phyloP scores from a whole-genome alignment of 1,140 invertebrate species.

The Octopus bimaculoides region DNA sequence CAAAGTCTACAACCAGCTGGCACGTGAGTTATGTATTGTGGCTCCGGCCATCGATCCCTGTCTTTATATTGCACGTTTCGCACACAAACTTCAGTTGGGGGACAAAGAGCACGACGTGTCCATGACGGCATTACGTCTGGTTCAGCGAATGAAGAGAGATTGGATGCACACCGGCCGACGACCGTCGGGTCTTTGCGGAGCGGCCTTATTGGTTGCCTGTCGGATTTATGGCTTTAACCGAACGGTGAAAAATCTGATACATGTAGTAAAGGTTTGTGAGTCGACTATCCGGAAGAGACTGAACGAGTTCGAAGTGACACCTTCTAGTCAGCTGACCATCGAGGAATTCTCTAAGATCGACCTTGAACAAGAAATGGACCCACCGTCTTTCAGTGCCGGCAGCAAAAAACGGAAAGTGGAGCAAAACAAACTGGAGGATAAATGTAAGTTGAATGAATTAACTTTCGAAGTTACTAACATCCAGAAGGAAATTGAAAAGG shows the following conservation, averaged over 20 bases:
- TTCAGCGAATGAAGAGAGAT: conserved; percentile 97
- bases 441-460: conserved; percentile 30
- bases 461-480: conserved; percentile 54
- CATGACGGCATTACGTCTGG: conserved; percentile 89
- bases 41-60: conserved; percentile 94
- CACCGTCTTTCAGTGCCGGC: conserved; percentile 82
- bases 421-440: conserved; percentile 2
- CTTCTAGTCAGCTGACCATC: conserved; percentile 82
- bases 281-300: conserved; percentile 88
- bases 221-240: conserved; percentile 89
- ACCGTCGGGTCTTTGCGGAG: conserved; percentile 94
- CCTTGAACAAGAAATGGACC: conserved; percentile 94
- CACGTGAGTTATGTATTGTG: conserved; percentile 85
- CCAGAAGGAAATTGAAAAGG: conserved; percentile 60
- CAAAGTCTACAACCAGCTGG: conserved; percentile 84
- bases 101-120: conserved; percentile 90
- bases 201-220: conserved; percentile 92
- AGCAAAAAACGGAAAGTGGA: conserved; percentile 65
- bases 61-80: conserved; percentile 90
- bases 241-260: conserved; percentile 83
- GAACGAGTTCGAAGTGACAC: conserved; percentile 93
- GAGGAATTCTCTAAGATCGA: conserved; percentile 98
- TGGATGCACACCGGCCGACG: conserved; percentile 93
- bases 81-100: conserved; percentile 89
- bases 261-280: conserved; percentile 94